These are phyloP conservation scores for Prionailurus viverrinus DNA, from an alignment of 2,113 vertebrate species.

Conservation along the genomic window DNA sequence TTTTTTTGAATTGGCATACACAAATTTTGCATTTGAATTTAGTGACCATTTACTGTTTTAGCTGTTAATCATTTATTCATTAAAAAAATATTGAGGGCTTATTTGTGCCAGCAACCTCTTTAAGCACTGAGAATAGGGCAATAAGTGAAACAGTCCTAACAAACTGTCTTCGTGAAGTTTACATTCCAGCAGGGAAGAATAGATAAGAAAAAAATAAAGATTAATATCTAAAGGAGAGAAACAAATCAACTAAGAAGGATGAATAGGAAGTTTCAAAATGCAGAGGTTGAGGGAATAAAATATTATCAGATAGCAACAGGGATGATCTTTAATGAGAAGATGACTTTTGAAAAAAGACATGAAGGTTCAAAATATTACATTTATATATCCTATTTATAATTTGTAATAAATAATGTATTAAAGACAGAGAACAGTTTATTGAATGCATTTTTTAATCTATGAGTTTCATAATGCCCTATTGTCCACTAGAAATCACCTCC, in stretches of 20 bases:
- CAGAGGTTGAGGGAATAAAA: neutral
- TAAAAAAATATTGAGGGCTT: neutral
- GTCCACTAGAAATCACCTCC: neutral
- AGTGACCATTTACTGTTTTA: neutral
- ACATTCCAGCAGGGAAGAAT: neutral
- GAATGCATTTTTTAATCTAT: neutral
- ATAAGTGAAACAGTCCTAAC: neutral
- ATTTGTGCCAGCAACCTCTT: neutral
- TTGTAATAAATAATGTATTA: neutral
- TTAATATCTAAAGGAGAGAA: neutral
- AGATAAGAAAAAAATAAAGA: no score
- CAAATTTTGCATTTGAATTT: neutral
- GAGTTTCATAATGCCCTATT: neutral
- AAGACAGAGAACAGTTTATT: neutral
- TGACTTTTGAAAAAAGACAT: neutral
- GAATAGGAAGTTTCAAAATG: neutral
- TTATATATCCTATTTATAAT: neutral
- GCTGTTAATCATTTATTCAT: neutral
- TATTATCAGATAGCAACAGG: neutral
- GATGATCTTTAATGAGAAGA: neutral
- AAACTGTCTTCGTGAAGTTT: neutral
- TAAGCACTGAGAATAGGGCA: neutral
- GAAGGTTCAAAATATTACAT: neutral
- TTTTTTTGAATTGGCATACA: neutral
- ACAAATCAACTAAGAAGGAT: neutral